These are phyloP conservation scores for Ailuropoda melanoleuca DNA, from an alignment of 2,113 vertebrate genomes.

Conservation along the genomic window DNA sequence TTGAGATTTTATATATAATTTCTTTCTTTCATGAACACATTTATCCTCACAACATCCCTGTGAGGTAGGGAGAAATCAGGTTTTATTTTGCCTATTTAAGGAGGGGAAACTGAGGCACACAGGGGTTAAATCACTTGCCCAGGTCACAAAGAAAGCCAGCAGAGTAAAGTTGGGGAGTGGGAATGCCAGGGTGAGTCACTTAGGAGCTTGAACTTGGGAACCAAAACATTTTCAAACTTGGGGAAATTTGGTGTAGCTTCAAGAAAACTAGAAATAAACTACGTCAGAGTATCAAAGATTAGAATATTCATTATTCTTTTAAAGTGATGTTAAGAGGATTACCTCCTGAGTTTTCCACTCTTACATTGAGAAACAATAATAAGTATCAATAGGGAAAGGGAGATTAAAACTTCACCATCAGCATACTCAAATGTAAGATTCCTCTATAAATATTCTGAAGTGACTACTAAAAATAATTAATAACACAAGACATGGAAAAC, in stretches of 20 bases:
- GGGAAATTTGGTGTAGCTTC: conserved; percentile 19
- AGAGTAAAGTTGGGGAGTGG: background rate
- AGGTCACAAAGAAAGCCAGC: conserved; percentile 49
- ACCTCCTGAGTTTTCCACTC: conserved; percentile 33
- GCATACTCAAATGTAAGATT: conserved; percentile 41
- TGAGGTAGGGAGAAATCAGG: conserved; percentile 72
- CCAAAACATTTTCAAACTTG: conserved; percentile 55
- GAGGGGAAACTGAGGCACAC: conserved; percentile 39
- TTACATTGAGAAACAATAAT: conserved; percentile 41
- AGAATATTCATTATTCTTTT: conserved; percentile 27
- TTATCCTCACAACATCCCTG: conserved; percentile 79
- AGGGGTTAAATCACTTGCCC: conserved; percentile 38
- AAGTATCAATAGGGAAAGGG: conserved; percentile 35
- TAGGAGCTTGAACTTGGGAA: conserved; percentile 16
- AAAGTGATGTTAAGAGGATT: background rate
- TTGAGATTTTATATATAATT: conserved; percentile 57
- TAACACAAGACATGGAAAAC: conserved; percentile 42
- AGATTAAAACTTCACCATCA: conserved; percentile 26
- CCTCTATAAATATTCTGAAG: conserved; percentile 31
- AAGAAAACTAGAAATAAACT: conserved; percentile 57
- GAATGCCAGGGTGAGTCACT: background rate
- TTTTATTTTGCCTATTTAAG: conserved; percentile 59
- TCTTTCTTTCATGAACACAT: conserved; percentile 68
- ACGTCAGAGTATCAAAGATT: conserved; percentile 47
- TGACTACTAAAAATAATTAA: conserved; percentile 58